Percentiles rank a stretch among this genome's conserved stretches.
Conservation (phyloP, 2,888 invertebrate species). For the Tachina fera region DNA sequence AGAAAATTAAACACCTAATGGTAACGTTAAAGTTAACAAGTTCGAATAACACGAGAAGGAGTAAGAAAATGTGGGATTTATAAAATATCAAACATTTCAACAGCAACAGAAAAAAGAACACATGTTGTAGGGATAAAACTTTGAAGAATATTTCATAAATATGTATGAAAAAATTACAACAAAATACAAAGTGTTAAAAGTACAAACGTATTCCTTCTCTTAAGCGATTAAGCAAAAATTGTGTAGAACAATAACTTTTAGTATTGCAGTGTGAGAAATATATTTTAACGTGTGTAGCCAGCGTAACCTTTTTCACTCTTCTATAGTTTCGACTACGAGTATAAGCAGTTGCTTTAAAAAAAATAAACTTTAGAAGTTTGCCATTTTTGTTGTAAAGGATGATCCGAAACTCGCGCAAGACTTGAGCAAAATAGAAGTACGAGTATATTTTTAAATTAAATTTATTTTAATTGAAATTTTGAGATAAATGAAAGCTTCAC, state of each 20-base stretch:
- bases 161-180: background rate
- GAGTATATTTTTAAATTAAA: too few species aligned
- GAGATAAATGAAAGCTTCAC: too few species aligned
- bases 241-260: slow-evolving; percentile 25
- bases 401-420: too few species aligned
- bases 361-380: slow-evolving; percentile 38
- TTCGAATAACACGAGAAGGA: background rate
- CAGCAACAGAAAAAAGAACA: slow-evolving; percentile 41
- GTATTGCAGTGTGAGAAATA: slow-evolving; percentile 41
- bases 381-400: slow-evolving; percentile 14
- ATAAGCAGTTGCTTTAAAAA: slow-evolving; percentile 32
- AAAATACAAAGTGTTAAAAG: slow-evolving; percentile 39
- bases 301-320: slow-evolving; percentile 33
- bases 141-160: slow-evolving; percentile 41
- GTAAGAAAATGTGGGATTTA: background rate
- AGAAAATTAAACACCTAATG: slow-evolving; percentile 54
- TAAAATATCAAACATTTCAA: slow-evolving; percentile 12
- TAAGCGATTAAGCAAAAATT: slow-evolving; percentile 37
- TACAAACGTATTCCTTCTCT: slow-evolving; percentile 30
- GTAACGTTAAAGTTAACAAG: slow-evolving; percentile 12
- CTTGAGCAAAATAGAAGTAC: too few species aligned
- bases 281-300: slow-evolving; percentile 44
- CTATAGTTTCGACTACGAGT: slow-evolving; percentile 34
- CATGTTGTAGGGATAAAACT: slow-evolving; percentile 56
- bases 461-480: too few species aligned